Evolutionary conservation across 2,797 vertebrate species (phyloP), one percentile per base, ranked within the genome.

Genomic region (Scleropages formosus): DNA sequence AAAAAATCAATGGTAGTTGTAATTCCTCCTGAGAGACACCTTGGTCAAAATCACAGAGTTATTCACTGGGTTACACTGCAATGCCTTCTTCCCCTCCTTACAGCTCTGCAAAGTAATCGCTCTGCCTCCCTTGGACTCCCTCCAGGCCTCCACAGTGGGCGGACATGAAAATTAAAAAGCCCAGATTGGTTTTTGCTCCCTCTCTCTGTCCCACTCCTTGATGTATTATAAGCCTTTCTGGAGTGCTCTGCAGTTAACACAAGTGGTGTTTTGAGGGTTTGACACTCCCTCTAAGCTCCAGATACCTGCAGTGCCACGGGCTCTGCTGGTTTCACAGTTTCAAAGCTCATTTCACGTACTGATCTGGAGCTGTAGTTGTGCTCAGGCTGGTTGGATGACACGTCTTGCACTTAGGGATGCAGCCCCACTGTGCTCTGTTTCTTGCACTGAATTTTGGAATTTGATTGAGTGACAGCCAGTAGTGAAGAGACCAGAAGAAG

Each of bases 81-180:
- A 24, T 75, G n/a, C 24, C 67, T 53, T 44, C 53, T 68, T 68
- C 64, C 65, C 11, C 46, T 67, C 12, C 44, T 31, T 59, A 20
- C 53, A 68, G 4, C 58, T 49, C 39, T 58, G 56, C 18, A 24
- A 12, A 68, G 53, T 59, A 46, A 63, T 39, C 58, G 39, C 44
- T 11, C 39, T 46, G 47, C 53, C 46, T 31, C 22, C 64, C 18
- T 46, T 59, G 53, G 11, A 67, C 65, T 27, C 31, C 60, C 39
- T 27, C 27, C 53, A 46, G 15, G 24, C 22, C 74, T 60, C 26
- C 44, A 60, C 47, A 26, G 53, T 68, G 64, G 53, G 31, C 20
- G 20, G 31, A 59, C 9, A 31, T 75, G 51, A 56, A 68, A 22
- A 67, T 75, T 39, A 56, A 66, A 65, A 22, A 53, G 62, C 59